Base-by-base conservation (phyloP, 2,113 vertebrate species). In the Phalacrocorax aristotelis region DNA sequence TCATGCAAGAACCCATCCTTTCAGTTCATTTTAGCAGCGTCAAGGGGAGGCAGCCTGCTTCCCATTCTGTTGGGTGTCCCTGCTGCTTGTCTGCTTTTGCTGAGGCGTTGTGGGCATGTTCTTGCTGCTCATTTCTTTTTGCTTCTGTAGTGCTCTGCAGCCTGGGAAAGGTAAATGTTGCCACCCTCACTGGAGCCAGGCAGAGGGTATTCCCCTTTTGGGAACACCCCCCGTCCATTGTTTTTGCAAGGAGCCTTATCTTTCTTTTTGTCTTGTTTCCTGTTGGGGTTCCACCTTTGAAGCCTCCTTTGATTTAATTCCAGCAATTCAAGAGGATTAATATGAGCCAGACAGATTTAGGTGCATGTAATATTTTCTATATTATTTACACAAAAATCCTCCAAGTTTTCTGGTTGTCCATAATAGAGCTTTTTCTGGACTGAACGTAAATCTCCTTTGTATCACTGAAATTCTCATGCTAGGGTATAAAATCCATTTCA, bases 291-390 rank as follows among this genome's bases (percentile, higher is more conserved):
- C 64, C 64, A 83, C 27, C 17, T 89, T 84, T 77, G 54, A 46
- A 78, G 4, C 46, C 58, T 83, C 49, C 71, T 95, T 95, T 89
- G 62, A 74, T 95, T 91, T 91, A 54, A 91, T 70, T 70, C 25
- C 32, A 40, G 8, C 19, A 57, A 70, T 83, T 88, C 62, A 86
- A 83, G 25, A 72, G 11, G 30, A 32, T 57, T 77, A 76, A 23
- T 48, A 82, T 54, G 34, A 72, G 15, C 6, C 57, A 77, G 49
- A 49, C 21, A 90, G 75, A 61, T 34, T 51, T 40, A 86, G 54
- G 8, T 36, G 11, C 29, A 9, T 49, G 3, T 44, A n/a, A 34
- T 83, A 30, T 21, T 65, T 81, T 16, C 38, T 15, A 9, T 34
- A 7, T 61, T 25, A 70, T 7, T n/a, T 14, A 22, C 22, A 64